These are phyloP conservation scores for Altica lythri DNA, from an alignment of 2,888 invertebrate genomes.

Conservation along the genomic window DNA sequence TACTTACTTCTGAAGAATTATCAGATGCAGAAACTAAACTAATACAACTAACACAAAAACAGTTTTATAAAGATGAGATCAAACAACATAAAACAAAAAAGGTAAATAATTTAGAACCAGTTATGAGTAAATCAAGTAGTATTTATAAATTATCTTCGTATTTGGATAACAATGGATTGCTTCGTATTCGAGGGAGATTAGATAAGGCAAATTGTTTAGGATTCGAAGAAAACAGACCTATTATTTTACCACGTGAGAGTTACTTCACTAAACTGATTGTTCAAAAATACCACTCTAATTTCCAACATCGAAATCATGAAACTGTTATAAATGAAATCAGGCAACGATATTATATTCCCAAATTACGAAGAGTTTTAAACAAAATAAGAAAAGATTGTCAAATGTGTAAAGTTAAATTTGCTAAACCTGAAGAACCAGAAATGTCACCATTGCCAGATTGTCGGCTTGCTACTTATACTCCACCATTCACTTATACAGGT, in stretches of 20 bases:
- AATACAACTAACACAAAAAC: no score
- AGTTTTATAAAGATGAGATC: neutral
- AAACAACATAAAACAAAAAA: neutral
- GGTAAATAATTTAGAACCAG: no score
- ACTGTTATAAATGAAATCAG: constrained; percentile 21
- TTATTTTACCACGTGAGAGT: constrained; percentile 3
- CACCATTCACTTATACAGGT: constrained; percentile 21
- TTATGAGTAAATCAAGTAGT: neutral
- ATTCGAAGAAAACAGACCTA: neutral
- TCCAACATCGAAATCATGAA: constrained; percentile 11
- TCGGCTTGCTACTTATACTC: constrained; percentile 5
- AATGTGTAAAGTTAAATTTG: constrained; percentile 15
- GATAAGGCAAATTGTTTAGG: neutral
- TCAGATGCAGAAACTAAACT: no score
- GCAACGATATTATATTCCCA: constrained; percentile 17
- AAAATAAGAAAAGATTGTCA: constrained; percentile 15
- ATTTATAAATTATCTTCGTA: neutral
- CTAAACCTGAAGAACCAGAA: constrained; percentile 14
- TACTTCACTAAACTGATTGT: neutral
- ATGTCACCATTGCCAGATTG: constrained; percentile 22
- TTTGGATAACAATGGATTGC: neutral
- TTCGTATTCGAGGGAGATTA: neutral
- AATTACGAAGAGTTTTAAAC: constrained; percentile 16
- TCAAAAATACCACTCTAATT: neutral
- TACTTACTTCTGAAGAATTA: no score